These are phyloP conservation scores for Gnathonemus echidnorhynchus DNA, from an alignment of 2,113 vertebrate species.

Conservation along the genomic window DNA sequence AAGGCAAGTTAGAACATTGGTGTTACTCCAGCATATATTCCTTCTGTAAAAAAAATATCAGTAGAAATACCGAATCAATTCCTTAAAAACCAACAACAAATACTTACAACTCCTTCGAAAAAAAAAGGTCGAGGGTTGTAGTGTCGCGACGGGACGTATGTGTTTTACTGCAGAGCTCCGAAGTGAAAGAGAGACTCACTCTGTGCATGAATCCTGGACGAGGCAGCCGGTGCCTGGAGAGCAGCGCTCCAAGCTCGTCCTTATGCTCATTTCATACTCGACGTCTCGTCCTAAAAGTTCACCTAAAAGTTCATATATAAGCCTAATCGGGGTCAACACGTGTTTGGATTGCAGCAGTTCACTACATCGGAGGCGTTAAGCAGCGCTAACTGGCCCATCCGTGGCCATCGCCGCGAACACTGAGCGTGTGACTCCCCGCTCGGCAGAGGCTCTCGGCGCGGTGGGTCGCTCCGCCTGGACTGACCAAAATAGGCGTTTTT, in stretches of 20 bases:
- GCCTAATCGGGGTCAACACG: background rate
- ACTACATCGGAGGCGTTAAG: background rate
- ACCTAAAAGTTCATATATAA: background rate
- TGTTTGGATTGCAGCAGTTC: background rate
- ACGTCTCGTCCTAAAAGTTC: background rate
- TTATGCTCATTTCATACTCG: background rate
- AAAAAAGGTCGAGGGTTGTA: background rate
- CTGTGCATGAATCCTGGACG: background rate
- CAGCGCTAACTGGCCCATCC: background rate
- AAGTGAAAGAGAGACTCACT: background rate
- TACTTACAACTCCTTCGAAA: background rate
- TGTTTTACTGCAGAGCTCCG: background rate
- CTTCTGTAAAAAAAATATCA: background rate
- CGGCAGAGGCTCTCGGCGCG: background rate
- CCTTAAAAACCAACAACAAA: background rate
- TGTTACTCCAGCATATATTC: background rate
- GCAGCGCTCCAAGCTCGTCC: background rate
- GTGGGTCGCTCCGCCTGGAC: background rate
- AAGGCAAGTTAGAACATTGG: background rate
- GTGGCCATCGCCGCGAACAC: background rate
- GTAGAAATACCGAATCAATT: background rate
- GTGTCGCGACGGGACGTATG: background rate
- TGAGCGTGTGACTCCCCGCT: background rate
- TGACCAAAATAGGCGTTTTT: constrained; percentile 10
- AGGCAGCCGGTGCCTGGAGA: background rate